phyloP scores from a whole-genome alignment of 2,113 vertebrate species.

The Sisor rabdophorus region DNA sequence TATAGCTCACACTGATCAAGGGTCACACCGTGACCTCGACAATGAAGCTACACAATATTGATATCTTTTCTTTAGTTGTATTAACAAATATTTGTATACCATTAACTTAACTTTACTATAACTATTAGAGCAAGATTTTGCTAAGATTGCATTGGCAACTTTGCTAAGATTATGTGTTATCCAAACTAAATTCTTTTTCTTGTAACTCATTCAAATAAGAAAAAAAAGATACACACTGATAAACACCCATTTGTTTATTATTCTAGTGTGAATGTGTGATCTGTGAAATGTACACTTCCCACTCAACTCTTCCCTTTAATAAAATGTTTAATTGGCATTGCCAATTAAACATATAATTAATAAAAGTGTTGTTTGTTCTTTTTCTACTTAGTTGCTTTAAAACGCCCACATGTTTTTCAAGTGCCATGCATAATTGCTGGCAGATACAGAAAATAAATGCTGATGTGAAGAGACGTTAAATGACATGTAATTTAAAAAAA shows the following conservation, averaged over 20 bases:
- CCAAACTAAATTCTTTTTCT: not conserved
- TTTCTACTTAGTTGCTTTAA: conserved; percentile 27
- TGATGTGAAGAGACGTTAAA: conserved; percentile 10
- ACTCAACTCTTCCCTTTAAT: conserved; percentile 23
- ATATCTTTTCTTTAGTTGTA: conserved; percentile 28
- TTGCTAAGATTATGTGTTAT: not conserved
- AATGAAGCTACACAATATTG: not conserved
- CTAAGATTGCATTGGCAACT: too few species aligned
- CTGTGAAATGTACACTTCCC: conserved; percentile 39
- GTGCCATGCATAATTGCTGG: not conserved
- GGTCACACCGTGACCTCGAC: conserved; percentile 55
- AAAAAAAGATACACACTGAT: not conserved
- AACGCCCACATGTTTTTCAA: conserved; percentile 12
- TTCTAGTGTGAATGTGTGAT: conserved; percentile 26
- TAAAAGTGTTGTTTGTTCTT: conserved; percentile 41
- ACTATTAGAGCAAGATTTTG: too few species aligned
- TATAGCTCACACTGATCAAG: not conserved
- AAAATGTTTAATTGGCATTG: conserved; percentile 36
- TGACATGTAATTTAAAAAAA: not conserved
- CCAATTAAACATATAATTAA: conserved; percentile 36
- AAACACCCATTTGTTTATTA: conserved; percentile 29
- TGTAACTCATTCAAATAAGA: not conserved
- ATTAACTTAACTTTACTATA: too few species aligned
- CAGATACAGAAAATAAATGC: not conserved
- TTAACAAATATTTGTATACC: conserved; percentile 39